Evolutionary conservation across 2,797 vertebrate genomes (phyloP).

Genomic region (Jordanella pulchra): DNA sequence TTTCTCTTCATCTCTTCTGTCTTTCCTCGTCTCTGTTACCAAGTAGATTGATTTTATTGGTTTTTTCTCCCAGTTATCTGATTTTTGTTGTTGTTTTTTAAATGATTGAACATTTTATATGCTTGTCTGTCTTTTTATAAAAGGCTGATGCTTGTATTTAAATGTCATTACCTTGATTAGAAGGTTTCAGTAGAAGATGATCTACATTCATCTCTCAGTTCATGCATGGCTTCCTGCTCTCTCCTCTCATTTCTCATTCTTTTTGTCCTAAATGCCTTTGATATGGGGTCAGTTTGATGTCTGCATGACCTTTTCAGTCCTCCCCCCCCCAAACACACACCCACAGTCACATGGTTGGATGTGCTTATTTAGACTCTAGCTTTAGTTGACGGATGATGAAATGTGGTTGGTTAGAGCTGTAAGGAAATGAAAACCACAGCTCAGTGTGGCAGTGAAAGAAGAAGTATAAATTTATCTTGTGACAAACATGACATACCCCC

Average conservation of each 20-base stretch:
- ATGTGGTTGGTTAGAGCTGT: constrained; percentile 1
- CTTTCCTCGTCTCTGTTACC: constrained; percentile 64
- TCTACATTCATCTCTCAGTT: constrained; percentile 9
- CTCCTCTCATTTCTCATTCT: constrained; percentile 20
- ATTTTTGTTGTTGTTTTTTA: constrained; percentile 31
- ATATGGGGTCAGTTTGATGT: constrained; percentile 38
- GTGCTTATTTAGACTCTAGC: not conserved
- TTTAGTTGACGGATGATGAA: constrained; percentile 19
- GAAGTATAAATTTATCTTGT: constrained; percentile 49
- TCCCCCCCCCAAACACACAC: constrained; percentile 6
- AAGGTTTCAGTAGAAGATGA: constrained; percentile 11
- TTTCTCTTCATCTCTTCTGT: constrained; percentile 79
- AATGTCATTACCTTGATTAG: constrained; percentile 16
- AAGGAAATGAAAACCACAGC: constrained; percentile 50
- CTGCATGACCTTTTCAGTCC: constrained; percentile 17
- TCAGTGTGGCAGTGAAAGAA: constrained; percentile 53
- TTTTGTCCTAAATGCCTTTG: constrained; percentile 27
- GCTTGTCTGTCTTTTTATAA: no score
- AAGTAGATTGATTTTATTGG: constrained; percentile 8
- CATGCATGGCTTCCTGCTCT: constrained; percentile 21
- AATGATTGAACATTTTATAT: constrained; percentile 10
- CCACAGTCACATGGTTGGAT: not conserved
- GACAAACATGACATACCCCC: constrained; percentile 42
- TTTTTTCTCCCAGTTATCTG: constrained; percentile 27
- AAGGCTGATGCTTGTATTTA: not conserved